Evolutionary conservation across 2,888 invertebrate species (phyloP), one percentile per base, ranked within the genome.

Genomic region (Deilephila elpenor): DNA sequence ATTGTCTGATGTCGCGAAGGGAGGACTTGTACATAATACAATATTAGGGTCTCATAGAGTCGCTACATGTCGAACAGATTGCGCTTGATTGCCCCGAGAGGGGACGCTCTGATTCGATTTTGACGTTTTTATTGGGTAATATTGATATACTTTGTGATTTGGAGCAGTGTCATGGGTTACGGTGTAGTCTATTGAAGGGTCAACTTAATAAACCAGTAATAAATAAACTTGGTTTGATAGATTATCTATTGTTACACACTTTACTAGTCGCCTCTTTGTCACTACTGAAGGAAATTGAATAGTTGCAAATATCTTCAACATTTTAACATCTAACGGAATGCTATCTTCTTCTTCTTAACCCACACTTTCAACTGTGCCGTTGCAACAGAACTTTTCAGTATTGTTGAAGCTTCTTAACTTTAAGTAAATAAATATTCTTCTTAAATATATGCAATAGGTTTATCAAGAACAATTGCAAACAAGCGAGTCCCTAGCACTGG

Each of bases 101-200:
- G 91, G 93, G 80, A 79, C 78, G 77, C 86, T 74, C 83, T 91
- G 91, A 93, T 92, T 92, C 85, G 84, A 92, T 92, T 93, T 91
- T 86, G 91, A 91, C 90, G 77, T 90, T 89, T 93, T 92, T 91
- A 93, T 93, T 93, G 91, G 87, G 85, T 86, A 89, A 88, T 91
- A 91, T 91, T 91, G 90, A 91, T 92, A 91, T 86, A 88, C 87
- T 88, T 89, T 89, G 83, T 90, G 89, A 91, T 90, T 90, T 89
- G 86, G 84, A 79, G 82, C 83, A 78, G 83, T 87, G 88, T 87
- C 84, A 85, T 78, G 84, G 85, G 83, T 84, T 81, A 82, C 81
- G 75, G 80, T 78, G 87, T 86, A 84, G 84, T 85, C 87, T 87
- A 88, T 83, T 75, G 78, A 80, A 85, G 88, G 88, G 89, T 88